Percentiles rank a stretch among this genome's conserved stretches.
Conservation (phyloP, 1,140 invertebrate genomes). For the Whitmania pigra region DNA sequence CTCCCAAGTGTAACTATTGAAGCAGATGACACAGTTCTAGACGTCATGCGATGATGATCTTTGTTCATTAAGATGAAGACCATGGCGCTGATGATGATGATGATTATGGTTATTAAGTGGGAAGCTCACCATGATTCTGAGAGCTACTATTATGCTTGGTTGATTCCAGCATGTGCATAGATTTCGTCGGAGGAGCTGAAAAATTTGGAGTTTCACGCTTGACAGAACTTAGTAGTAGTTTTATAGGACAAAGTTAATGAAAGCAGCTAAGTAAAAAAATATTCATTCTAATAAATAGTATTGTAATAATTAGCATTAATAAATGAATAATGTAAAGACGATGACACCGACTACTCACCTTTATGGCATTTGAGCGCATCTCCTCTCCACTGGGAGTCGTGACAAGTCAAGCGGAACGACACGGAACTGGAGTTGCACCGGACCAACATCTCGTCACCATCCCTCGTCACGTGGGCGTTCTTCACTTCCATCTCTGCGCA, state of each 20-base stretch:
- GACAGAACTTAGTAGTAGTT: too few relatives aligned
- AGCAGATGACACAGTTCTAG: too few relatives aligned
- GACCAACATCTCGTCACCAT: too few relatives aligned
- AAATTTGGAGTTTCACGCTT: not conserved
- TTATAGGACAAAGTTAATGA: conserved; percentile 1
- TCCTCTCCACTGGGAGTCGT: too few relatives aligned
- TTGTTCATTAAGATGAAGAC: too few relatives aligned
- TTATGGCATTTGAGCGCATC: too few relatives aligned
- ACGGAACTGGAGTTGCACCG: not conserved
- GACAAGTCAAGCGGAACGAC: conserved; percentile 2
- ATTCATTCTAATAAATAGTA: too few relatives aligned
- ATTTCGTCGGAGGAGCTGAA: conserved; percentile 9
- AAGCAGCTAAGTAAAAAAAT: not conserved
- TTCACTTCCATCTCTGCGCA: not conserved
- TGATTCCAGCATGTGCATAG: conserved; percentile 1
- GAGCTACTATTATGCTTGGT: not conserved
- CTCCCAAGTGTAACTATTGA: too few relatives aligned
- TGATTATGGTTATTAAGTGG: not conserved
- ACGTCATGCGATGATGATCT: too few relatives aligned
- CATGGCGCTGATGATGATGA: too few relatives aligned
- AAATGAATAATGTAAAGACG: too few relatives aligned
- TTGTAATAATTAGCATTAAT: too few relatives aligned
- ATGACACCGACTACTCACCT: not conserved
- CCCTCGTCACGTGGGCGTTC: not conserved
- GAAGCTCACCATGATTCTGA: conserved; percentile 9